A percentile compares a stretch with the other conserved stretches of the same genome.
phyloP scores from a whole-genome alignment of 2,888 invertebrate species.

The Tetanocera ferruginea region DNA sequence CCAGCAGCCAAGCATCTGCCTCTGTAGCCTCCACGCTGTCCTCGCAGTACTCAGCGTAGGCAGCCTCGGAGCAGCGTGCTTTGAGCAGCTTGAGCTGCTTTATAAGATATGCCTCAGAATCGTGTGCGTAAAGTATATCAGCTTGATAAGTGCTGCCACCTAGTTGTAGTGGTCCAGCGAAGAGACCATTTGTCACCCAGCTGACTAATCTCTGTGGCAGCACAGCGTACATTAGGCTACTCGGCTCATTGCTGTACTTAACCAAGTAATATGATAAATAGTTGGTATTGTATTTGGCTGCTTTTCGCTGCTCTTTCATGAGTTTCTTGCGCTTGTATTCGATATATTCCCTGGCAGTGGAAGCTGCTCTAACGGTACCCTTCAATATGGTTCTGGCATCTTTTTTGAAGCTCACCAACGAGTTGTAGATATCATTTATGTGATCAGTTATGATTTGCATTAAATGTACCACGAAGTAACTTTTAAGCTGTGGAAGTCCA shows the following conservation, averaged over 20 bases:
- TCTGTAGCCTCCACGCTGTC: background rate
- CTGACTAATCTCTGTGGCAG: background rate
- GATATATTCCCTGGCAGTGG: background rate
- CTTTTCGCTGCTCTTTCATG: background rate
- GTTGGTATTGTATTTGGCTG: background rate
- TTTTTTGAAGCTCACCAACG: background rate
- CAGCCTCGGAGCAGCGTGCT: slow-evolving; percentile 51
- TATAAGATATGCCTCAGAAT: slow-evolving; percentile 52
- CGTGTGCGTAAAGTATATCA: slow-evolving; percentile 49
- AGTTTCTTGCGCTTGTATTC: slow-evolving; percentile 15
- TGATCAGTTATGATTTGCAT: slow-evolving; percentile 8
- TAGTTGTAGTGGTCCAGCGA: background rate
- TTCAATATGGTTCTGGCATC: slow-evolving; percentile 1
- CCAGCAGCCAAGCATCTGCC: slow-evolving; percentile 54
- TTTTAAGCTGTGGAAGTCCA: background rate
- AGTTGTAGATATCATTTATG: slow-evolving; percentile 16
- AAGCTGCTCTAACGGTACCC: background rate
- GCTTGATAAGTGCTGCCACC: background rate
- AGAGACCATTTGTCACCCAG: background rate
- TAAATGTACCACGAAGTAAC: slow-evolving; percentile 5
- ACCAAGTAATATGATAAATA: background rate
- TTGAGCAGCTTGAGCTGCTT: slow-evolving; percentile 54
- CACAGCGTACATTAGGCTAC: background rate
- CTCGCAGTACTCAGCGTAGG: background rate
- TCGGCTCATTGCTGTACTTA: background rate